Percentiles rank a stretch among this genome's conserved stretches.
phyloP scores from a whole-genome alignment of 2,888 invertebrate genomes.

The Pammene fasciana region DNA sequence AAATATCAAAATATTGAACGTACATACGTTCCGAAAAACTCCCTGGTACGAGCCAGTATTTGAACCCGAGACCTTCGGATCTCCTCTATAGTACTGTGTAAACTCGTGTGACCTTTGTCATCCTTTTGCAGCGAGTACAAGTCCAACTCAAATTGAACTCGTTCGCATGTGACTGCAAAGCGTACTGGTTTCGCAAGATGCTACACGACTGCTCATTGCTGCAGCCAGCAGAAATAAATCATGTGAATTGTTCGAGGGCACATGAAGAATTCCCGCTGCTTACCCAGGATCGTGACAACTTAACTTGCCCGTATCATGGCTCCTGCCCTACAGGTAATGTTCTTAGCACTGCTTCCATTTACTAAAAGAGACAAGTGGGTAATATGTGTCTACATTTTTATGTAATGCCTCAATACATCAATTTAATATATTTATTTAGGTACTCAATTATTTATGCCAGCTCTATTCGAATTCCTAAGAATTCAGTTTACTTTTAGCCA shows the following conservation, averaged over 20 bases:
- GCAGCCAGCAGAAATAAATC: background rate
- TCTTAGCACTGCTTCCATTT: background rate
- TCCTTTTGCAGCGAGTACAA: slow-evolving; percentile 10
- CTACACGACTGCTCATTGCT: background rate
- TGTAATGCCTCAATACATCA: no score
- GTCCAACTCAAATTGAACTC: background rate
- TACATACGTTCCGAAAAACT: no score
- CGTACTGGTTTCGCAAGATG: slow-evolving; percentile 15
- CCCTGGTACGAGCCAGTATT: no score
- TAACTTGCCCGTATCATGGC: background rate
- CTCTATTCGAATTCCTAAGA: no score
- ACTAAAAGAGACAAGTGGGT: no score
- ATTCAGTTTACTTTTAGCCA: no score
- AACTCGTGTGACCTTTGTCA: background rate
- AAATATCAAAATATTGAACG: no score
- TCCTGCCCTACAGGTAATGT: background rate
- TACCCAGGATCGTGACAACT: background rate
- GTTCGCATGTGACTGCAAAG: slow-evolving; percentile 14
- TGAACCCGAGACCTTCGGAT: no score
- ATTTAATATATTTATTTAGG: no score
- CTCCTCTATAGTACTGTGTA: no score
- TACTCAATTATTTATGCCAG: no score
- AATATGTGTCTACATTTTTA: no score
- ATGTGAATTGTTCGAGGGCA: background rate
- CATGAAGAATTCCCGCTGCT: background rate